Base-by-base conservation (phyloP, 2,113 vertebrate species). In the Nettapus auritus region DNA sequence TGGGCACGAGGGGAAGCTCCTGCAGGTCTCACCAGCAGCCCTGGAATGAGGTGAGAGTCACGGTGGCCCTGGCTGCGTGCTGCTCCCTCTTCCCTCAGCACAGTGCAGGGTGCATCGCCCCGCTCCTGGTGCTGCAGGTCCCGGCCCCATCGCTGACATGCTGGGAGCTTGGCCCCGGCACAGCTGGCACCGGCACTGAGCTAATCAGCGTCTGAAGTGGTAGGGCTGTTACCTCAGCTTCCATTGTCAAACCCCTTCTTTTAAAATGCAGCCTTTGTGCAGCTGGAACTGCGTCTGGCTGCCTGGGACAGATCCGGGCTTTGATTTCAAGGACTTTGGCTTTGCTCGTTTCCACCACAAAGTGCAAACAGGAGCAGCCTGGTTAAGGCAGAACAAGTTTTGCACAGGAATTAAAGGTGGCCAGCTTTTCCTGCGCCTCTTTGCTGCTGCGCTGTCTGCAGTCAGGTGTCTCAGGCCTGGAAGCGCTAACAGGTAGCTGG, bases 101-200 rank as follows among this genome's bases (percentile, higher is more conserved):
- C 8, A 2, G 48, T 52, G 62, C 44, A 6, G 29, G 38, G 53
- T 57, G n/a, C 2, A 0, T 67, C 63, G 33, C 42, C 19, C 36
- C 6, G 0, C 86, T 86, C 36, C 70, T 89, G 12, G 18, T 52
- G 4, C 55, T 2, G 0, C 23, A 57, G 66, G 29, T 68, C 28
- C 33, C 21, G 44, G 29, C 8, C 71, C 48, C 3, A 0, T 34
- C 2, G 3, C 59, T 70, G 52, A 22, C 8, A 9, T 1, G 3
- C 46, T 62, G 36, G 55, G 67, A 56, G 60, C 8, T 57, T 87
- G 78, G 28, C 38, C 68, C 44, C 73, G 73, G 34, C 38, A 7
- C 14, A 53, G 22, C 68, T 90, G 88, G 64, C 52, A 33, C 10
- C n/a, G 15, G 64, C 59, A 26, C 60, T 70, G 82, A 94, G 68